Evolutionary conservation across 2,888 invertebrate genomes (phyloP).

Genomic region (Dromius quadrimaculatus): DNA sequence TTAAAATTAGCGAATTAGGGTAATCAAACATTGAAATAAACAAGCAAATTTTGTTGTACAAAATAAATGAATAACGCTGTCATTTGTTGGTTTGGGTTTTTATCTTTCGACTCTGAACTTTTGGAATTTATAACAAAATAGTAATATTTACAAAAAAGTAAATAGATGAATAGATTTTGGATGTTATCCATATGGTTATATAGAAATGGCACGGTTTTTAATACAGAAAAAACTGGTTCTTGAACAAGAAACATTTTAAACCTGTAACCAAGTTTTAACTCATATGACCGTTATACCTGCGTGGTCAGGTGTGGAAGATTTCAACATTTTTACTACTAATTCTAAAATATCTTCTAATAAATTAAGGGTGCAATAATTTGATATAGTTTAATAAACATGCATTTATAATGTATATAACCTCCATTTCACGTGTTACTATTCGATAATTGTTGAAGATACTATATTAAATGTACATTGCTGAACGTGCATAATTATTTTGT

Average conservation of each 20-base stretch:
- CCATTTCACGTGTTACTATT: not conserved
- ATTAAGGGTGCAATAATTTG: not conserved
- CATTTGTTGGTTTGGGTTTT: no score
- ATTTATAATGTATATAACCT: not conserved
- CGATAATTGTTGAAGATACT: not conserved
- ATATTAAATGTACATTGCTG: not conserved
- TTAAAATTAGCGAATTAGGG: not conserved
- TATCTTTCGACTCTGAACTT: no score
- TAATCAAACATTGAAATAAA: not conserved
- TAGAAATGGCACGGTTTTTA: conserved; percentile 39
- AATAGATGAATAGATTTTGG: not conserved
- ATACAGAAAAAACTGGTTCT: conserved; percentile 44
- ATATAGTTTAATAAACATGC: not conserved
- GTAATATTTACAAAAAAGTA: no score
- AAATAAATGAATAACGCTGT: no score
- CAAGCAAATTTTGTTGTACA: no score
- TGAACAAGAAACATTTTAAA: conserved; percentile 27
- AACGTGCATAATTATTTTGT: not conserved
- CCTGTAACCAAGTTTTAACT: conserved; percentile 28
- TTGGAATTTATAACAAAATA: no score
- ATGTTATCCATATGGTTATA: conserved; percentile 27
- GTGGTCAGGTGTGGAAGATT: conserved; percentile 36
- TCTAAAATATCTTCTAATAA: not conserved
- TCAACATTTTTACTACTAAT: no score
- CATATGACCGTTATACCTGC: conserved; percentile 29